Percentiles rank a stretch among this genome's conserved stretches.
These are phyloP conservation scores for Promerops cafer DNA, from an alignment of 2,113 vertebrate genomes.

Conservation along the genomic window DNA sequence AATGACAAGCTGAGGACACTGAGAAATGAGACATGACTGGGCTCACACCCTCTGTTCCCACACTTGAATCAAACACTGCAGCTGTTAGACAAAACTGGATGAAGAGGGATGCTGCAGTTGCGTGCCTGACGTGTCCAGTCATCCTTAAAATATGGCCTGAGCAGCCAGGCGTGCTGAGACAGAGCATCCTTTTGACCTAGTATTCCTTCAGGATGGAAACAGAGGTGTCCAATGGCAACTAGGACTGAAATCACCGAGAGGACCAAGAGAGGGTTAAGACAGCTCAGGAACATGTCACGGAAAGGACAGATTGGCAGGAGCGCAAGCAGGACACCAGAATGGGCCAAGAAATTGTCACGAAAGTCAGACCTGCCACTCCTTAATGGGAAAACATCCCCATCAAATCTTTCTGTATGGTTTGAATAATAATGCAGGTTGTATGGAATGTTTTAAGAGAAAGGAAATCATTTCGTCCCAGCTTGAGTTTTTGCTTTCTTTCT, in stretches of 20 bases:
- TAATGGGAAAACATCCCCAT: not conserved
- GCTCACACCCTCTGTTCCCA: not conserved
- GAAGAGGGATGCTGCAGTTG: not conserved
- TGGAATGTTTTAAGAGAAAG: not conserved
- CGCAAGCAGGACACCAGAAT: not conserved
- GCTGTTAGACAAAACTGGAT: not conserved
- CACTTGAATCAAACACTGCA: not conserved
- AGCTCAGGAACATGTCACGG: not conserved
- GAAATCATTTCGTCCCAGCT: not conserved
- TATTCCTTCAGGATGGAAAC: not conserved
- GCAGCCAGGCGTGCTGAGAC: not conserved
- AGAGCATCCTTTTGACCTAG: not conserved
- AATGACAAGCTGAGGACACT: not conserved
- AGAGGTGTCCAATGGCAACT: not conserved
- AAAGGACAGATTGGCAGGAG: not conserved
- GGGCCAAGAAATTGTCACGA: not conserved
- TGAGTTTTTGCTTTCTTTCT: not conserved
- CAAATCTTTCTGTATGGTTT: not conserved
- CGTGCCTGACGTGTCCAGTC: not conserved
- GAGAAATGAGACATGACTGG: not conserved
- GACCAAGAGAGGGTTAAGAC: not conserved
- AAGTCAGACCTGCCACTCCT: not conserved
- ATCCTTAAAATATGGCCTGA: not conserved
- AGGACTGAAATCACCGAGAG: not conserved
- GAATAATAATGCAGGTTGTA: not conserved